These are phyloP conservation scores for Hydropsyche betteni DNA, from an alignment of 2,888 invertebrate genomes.

Conservation along the genomic window DNA sequence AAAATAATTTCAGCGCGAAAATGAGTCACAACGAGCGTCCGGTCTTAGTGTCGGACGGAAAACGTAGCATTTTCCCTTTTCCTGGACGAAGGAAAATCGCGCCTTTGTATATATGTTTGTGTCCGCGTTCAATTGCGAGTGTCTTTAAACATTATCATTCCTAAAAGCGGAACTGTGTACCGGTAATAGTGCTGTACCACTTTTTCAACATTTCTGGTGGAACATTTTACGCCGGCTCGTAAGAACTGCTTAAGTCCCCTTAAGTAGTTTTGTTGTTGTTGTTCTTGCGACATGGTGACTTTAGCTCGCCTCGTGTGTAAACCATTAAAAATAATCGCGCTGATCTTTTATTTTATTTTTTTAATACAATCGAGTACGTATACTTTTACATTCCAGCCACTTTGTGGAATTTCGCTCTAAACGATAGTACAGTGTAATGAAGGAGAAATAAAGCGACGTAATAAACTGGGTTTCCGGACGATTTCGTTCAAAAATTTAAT, in stretches of 20 bases:
- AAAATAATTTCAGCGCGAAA: no score
- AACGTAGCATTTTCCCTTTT: no score
- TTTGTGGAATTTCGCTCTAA: background rate
- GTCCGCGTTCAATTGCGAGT: conserved; percentile 6
- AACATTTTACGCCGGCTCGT: conserved; percentile 17
- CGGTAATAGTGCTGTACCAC: conserved; percentile 34
- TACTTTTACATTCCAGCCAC: no score
- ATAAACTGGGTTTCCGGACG: conserved; percentile 37
- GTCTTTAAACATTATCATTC: conserved; percentile 39
- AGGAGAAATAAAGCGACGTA: conserved; percentile 34
- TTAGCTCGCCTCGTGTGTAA: no score
- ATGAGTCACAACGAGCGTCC: no score
- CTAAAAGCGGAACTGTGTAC: conserved; percentile 39
- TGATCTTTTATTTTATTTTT: conserved; percentile 8
- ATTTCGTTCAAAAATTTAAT: conserved; percentile 40
- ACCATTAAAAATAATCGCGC: no score
- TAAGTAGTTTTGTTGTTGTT: conserved; percentile 23
- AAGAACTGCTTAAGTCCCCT: conserved; percentile 8
- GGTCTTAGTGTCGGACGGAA: no score
- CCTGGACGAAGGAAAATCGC: no score
- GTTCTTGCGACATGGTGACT: background rate
- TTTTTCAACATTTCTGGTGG: conserved; percentile 31
- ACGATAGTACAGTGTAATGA: conserved; percentile 28
- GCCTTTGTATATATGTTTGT: background rate
- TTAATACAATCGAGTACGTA: no score